Conservation (phyloP, 2,113 vertebrate species). For the Agelaius tricolor region DNA sequence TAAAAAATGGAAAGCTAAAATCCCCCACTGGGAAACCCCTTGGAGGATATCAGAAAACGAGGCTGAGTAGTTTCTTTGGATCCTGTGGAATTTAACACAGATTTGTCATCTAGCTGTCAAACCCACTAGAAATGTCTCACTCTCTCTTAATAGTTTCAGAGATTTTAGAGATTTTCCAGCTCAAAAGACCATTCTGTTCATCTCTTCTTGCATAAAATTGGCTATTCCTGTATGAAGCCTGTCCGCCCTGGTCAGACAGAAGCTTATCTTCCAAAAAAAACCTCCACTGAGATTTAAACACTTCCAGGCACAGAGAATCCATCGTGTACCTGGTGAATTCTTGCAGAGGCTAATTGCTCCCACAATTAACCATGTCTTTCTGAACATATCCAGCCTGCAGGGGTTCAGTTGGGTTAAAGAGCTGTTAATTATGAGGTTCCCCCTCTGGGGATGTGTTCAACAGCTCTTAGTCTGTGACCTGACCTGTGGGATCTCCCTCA, state of each 20-base stretch:
- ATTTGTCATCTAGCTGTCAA: conserved; percentile 57
- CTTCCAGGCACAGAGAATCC: not conserved
- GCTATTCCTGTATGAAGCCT: not conserved
- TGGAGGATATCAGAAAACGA: not conserved
- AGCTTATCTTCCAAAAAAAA: not conserved
- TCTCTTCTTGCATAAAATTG: conserved; percentile 1
- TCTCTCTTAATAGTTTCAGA: conserved; percentile 52
- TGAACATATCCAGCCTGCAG: not conserved
- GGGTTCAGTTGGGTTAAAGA: not conserved
- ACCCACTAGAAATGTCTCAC: conserved; percentile 18
- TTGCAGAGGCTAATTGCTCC: conserved; percentile 8
- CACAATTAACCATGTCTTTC: not conserved
- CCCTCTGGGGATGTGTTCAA: not conserved
- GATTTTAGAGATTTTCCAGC: conserved; percentile 41
- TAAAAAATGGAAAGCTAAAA: not conserved
- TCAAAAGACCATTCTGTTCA: conserved; percentile 32
- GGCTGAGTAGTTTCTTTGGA: conserved; percentile 11
- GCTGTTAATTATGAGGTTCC: not conserved
- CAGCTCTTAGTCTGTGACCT: not conserved
- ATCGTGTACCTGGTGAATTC: not conserved
- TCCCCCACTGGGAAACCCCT: conserved; percentile 5
- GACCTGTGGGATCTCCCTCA: not conserved
- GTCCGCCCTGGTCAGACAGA: not conserved
- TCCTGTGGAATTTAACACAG: conserved; percentile 27
- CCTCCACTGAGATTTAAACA: not conserved